Base-by-base conservation (phyloP, 2,797 vertebrate genomes). In the Odontamblyopus rebecca region DNA sequence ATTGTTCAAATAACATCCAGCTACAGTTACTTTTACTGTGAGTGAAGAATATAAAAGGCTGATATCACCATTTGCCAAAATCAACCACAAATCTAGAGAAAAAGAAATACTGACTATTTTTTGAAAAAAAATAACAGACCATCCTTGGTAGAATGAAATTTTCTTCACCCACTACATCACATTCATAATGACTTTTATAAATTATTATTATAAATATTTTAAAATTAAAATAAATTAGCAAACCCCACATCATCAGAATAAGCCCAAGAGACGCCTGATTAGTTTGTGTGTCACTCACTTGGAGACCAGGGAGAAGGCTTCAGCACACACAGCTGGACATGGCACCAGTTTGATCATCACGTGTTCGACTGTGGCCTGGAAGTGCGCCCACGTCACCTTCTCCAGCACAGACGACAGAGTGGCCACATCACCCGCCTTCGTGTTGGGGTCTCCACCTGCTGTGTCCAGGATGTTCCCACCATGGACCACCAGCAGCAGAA, bases 221-320 rank as follows among this genome's bases (percentile, higher is more conserved):
- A 23, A 23, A 23, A 23, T 23, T 23, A 23, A 23, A 23, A 48
- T 48, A 15, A 48, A 48, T 48, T 16, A 13, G 51, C 51, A 54
- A n/a, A n/a, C n/a, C 54, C 23, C 57, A 16, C 27, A 5, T 64
- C 11, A 38, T 29, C 59, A 23, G 72, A 70, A 76, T 29, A 8
- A 29, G 15, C 65, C 1, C 1, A 67, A 27, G 30, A 63, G 57
- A 50, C 26, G 19, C 15, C 5, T 15, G 0, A 63, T 63, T 41
- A 12, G 1, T 32, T 19, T 59, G 56, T 61, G 26, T 72, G 59
- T 62, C 61, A 92, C 96, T 97, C 90, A 99, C 98, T 96, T 96
- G 74, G 98, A 97, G 83, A 99, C 94, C 62, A 99, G 94, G 1
- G 96, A 96, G 92, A 98, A 98, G 74, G 98, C 98, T 71, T 98